These are phyloP conservation scores for Petaurus breviceps DNA, from an alignment of 2,113 vertebrate species.

Conservation along the genomic window DNA sequence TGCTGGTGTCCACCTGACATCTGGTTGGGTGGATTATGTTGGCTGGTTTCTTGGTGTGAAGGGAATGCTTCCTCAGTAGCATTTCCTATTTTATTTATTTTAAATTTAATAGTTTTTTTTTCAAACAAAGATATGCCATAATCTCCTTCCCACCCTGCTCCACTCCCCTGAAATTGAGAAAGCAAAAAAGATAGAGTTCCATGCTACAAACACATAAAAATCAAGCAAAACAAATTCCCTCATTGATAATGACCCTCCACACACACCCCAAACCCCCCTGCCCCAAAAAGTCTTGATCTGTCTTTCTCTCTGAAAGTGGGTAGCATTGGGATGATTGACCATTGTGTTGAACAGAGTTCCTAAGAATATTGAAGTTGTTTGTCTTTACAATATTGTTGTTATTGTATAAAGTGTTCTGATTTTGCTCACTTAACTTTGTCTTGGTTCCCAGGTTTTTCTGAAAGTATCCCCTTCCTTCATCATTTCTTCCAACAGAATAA, in stretches of 20 bases:
- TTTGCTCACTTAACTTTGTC: neutral
- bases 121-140: neutral
- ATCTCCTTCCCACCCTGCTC: neutral
- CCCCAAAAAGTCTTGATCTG: neutral
- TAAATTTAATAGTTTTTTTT: neutral
- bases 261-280: too few relatives aligned
- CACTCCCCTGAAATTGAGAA: neutral
- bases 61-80: neutral
- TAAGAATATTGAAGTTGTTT: neutral
- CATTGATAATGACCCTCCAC: neutral
- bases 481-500: neutral
- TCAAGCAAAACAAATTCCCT: neutral
- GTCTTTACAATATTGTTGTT: neutral
- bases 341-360: neutral
- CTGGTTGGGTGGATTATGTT: neutral
- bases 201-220: neutral
- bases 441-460: neutral
- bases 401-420: neutral
- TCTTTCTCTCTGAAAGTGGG: neutral
- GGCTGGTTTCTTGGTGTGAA: neutral
- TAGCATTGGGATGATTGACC: neutral
- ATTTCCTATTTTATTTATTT: neutral
- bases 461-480: neutral
- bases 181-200: neutral
- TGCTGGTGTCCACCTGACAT: neutral